Conservation (phyloP, 2,113 vertebrate genomes). For the Pogona vitticeps region DNA sequence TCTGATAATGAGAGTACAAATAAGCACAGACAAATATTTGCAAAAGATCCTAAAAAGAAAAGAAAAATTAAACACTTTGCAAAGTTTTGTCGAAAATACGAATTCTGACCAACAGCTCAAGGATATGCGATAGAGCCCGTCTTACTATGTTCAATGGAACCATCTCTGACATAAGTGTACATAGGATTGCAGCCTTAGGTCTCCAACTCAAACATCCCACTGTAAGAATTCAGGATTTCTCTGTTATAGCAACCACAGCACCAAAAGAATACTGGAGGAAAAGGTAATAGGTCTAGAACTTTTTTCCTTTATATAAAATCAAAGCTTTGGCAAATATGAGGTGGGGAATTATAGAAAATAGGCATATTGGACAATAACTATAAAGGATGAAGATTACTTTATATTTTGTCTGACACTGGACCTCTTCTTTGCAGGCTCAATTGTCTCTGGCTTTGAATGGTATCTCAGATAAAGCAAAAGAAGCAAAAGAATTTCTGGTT, state of each 20-base stretch:
- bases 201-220: background rate
- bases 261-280: background rate
- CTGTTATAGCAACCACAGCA: background rate
- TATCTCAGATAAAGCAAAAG: constrained; percentile 96
- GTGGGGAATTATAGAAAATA: background rate
- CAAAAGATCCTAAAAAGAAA: background rate
- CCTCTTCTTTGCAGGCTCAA: constrained; percentile 82
- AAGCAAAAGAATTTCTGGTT: constrained; percentile 97
- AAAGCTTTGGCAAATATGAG: constrained; percentile 24
- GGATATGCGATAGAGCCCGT: background rate
- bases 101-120: background rate
- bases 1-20: background rate
- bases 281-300: background rate
- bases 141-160: background rate
- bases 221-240: background rate
- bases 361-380: constrained; percentile 39
- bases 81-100: background rate
- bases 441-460: constrained; percentile 96
- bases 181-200: background rate
- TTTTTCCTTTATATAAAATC: background rate
- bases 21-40: background rate
- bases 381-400: constrained; percentile 31
- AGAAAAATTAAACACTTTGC: background rate
- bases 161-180: background rate
- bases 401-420: constrained; percentile 8